A percentile compares a stretch with the other conserved stretches of the same genome.
phyloP scores from a whole-genome alignment of 1,140 invertebrate genomes.

The Camponotus pennsylvanicus region DNA sequence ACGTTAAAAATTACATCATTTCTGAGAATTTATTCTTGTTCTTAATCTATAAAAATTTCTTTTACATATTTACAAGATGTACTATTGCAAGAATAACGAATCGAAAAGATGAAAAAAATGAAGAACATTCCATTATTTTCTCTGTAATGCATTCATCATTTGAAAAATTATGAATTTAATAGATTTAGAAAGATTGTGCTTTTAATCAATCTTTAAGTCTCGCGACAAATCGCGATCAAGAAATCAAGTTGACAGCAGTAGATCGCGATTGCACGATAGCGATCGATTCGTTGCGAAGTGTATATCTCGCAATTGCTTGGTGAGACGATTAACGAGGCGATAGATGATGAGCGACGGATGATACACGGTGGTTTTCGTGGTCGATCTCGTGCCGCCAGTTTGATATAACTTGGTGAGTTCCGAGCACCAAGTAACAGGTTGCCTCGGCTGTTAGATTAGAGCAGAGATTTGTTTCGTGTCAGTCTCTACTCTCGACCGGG shows the following conservation, averaged over 20 bases:
- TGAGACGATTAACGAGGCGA: slow-evolving; percentile 29
- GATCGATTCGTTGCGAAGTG: slow-evolving; percentile 15
- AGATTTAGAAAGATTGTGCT: neutral
- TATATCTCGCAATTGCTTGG: neutral
- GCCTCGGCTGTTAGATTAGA: slow-evolving; percentile 41
- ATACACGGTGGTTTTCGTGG: slow-evolving; percentile 37
- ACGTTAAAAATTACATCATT: neutral
- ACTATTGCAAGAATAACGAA: neutral
- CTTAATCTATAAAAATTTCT: neutral
- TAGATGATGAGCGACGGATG: slow-evolving; percentile 32
- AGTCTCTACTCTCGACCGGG: neutral
- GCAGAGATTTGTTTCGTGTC: slow-evolving; percentile 47
- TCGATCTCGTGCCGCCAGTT: slow-evolving; percentile 8
- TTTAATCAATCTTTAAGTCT: neutral
- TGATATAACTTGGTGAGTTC: slow-evolving; percentile 42
- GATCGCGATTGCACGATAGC: neutral
- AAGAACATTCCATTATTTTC: neutral
- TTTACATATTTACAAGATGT: neutral
- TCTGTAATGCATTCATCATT: neutral
- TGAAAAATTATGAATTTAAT: neutral
- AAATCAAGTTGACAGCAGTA: too few species aligned
- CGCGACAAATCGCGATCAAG: neutral
- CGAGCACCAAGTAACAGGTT: slow-evolving; percentile 52
- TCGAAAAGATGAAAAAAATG: neutral
- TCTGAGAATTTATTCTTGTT: neutral